Conservation (phyloP, 2,888 invertebrate species). For the Odontothrips loti region DNA sequence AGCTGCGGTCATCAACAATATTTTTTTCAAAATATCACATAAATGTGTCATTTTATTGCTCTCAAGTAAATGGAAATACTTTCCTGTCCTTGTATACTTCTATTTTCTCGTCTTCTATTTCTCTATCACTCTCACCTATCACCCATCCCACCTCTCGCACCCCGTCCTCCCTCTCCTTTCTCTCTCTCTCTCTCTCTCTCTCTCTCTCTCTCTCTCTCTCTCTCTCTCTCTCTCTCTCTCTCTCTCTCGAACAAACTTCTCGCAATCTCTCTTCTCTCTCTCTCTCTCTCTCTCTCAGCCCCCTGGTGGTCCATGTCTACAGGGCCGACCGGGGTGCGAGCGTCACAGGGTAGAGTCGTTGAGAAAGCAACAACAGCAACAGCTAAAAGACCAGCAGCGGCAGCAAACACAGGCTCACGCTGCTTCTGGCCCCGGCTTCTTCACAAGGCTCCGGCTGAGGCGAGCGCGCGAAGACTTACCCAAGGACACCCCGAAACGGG, state of each 20-base stretch:
- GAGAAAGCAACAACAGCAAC: conserved; percentile 19
- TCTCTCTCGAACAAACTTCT: not conserved
- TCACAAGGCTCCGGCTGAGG: not conserved
- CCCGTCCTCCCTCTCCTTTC: not conserved
- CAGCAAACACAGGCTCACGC: not conserved
- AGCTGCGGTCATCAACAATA: not conserved
- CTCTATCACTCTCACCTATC: not conserved
- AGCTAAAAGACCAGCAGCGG: not conserved
- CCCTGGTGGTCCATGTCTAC: conserved; percentile 5
- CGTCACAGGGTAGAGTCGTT: conserved; percentile 8
- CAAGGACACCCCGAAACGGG: not conserved
- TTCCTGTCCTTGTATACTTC: not conserved
- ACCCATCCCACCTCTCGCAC: not conserved
- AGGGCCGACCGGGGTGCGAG: conserved; percentile 10
- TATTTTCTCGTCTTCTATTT: not conserved
- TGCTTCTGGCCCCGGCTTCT: not conserved
- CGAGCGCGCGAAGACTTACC: not conserved
- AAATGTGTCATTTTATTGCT: too few relatives aligned
- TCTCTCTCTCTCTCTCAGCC: not conserved
- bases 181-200: not conserved
- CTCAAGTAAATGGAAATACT: not conserved
- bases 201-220: not conserved
- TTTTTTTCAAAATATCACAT: not conserved
- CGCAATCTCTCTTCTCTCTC: not conserved
- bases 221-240: not conserved